Base-by-base conservation (phyloP, 1,140 invertebrate genomes). In the Helicoverpa armigera region DNA sequence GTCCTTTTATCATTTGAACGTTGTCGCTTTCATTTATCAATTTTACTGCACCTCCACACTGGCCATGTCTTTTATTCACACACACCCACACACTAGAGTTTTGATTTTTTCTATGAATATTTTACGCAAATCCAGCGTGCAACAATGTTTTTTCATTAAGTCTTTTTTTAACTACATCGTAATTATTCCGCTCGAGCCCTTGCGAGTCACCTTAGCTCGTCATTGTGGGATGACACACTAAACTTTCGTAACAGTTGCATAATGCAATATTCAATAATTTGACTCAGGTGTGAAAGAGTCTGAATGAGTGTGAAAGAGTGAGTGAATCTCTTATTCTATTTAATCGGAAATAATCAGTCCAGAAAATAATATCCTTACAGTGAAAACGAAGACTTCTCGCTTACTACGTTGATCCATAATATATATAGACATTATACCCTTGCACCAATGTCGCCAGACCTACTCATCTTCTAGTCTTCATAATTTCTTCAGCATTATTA, bases 101-200 rank as follows among this genome's bases (percentile, higher is more conserved):
- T 53, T 53, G 51, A 53, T 53, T 53, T n/a, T 53, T 53, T 53
- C 51, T 53, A 53, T 53, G 51, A 53, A 53, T 53, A 53, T 53
- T 53, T 10, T 53, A 53, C 51, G 51, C 51, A 53, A 53, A 53
- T 53, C 51, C 51, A 11, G 14, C 51, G 51, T 53, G 51, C 51
- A 53, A 53, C 51, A 53, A 53, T 53, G 3, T 53, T 53, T 53
- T 53, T 53, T 10, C 51, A 53, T n/a, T n/a, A 53, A 53, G 51
- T 53, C 51, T 53, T 7, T 53, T 53, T 53, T 53, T 53, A 53
- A 53, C 51, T 53, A 53, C 11, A 53, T 53, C 4, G 53, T 54
- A 54, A 54, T 54, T 54, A 54, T 54, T 54, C n/a, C 53, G 53
- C 53, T n/a, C 13, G 53, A 54, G 53, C 53, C 53, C 53, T 54